These are phyloP conservation scores for Lydus trimaculatus DNA, from an alignment of 2,888 invertebrate species.

Conservation along the genomic window DNA sequence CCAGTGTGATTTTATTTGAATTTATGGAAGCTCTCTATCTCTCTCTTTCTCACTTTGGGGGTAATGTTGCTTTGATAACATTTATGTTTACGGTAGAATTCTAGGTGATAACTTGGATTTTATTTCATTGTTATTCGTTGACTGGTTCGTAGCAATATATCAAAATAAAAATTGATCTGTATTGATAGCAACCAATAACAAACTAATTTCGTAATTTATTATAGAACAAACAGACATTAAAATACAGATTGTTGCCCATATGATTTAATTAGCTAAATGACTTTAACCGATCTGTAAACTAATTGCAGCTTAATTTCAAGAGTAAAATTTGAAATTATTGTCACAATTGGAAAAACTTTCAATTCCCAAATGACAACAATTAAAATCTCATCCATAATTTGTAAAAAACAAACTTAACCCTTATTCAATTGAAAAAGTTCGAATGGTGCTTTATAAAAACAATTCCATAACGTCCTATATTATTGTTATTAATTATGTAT, in stretches of 20 bases:
- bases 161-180: neutral
- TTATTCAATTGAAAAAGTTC: too few species aligned
- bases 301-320: neutral
- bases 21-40: conserved; percentile 32
- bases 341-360: neutral
- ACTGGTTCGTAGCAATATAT: neutral
- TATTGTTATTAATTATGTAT: neutral
- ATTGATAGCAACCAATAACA: neutral
- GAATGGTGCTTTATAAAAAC: too few species aligned
- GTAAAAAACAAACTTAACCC: neutral
- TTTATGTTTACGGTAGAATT: conserved; percentile 23
- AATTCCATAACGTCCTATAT: too few species aligned
- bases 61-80: conserved; percentile 30
- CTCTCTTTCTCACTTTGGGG: neutral
- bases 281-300: neutral
- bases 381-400: neutral
- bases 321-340: neutral
- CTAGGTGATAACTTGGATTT: neutral
- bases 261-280: neutral
- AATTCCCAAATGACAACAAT: neutral
- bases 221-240: neutral
- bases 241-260: neutral
- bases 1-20: conserved; percentile 34
- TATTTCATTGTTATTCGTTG: conserved; percentile 8
- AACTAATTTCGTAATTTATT: conserved; percentile 1